Percentiles rank a stretch among this genome's conserved stretches.
phyloP scores from a whole-genome alignment of 2,888 invertebrate species.

The Macrophya annulata region DNA sequence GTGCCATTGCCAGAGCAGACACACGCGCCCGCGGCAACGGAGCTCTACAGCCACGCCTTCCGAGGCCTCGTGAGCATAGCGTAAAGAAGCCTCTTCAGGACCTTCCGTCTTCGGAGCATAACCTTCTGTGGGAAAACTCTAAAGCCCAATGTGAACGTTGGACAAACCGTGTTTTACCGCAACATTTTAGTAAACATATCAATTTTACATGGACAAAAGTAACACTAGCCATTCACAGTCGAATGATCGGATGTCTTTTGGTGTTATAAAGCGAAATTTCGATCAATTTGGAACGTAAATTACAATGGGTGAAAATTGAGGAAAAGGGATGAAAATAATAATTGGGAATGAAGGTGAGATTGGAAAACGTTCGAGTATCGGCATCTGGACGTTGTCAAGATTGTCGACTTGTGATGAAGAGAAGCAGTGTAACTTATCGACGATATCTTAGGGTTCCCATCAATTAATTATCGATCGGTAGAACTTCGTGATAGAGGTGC shows the following conservation, averaged over 20 bases:
- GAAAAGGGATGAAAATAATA: conserved; percentile 29
- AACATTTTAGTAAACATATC: neutral
- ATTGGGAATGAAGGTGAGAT: conserved; percentile 10
- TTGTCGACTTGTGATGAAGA: conserved; percentile 51
- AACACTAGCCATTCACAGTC: neutral
- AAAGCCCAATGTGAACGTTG: neutral
- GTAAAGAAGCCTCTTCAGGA: conserved; percentile 47
- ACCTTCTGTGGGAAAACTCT: conserved; percentile 38
- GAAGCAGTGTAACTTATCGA: conserved; percentile 62
- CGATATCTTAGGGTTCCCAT: conserved; percentile 71
- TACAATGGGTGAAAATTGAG: neutral
- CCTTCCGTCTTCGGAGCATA: conserved; percentile 39
- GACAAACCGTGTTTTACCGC: conserved; percentile 13
- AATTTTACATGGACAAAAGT: neutral
- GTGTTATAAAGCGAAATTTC: neutral
- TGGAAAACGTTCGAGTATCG: conserved; percentile 13
- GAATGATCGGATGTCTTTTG: too few relatives aligned
- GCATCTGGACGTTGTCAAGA: neutral
- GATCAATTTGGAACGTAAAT: neutral
- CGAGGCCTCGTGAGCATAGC: conserved; percentile 13
- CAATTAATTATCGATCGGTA: conserved; percentile 73
- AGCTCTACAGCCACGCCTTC: conserved; percentile 47
- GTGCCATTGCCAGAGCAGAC: conserved; percentile 11
- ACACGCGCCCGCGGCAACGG: conserved; percentile 52
- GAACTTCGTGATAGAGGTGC: conserved; percentile 60